Base-by-base conservation (phyloP, 1,140 invertebrate genomes). In the Littorina saxatilis region DNA sequence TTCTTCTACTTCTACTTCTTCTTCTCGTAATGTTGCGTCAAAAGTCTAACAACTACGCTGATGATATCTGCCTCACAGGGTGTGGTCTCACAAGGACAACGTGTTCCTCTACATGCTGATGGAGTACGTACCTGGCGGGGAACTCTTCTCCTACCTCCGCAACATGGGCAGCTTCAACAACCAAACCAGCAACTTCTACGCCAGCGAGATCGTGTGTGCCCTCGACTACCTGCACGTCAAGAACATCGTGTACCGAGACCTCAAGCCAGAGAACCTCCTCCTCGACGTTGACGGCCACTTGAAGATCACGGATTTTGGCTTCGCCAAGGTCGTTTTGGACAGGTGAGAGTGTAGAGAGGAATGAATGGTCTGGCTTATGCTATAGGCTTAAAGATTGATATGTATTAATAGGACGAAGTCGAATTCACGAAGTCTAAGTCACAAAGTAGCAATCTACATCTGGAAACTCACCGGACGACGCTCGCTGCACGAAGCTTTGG, bases 251-350 rank as follows among this genome's bases (percentile, higher is more conserved):
- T 92, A 92, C 86, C 88, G 94, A 84, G 94, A 95, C 88, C 91
- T 96, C 66, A 98, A 98, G 92, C 97, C 97, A 3, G 98, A 99
- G 91, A 99, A 99, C 92, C 93, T 99, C 29, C 93, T 99, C 0
- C 93, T 99, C 32, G 98, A 98, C 88, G 94, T 94, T 85, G 96
- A 98, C 86, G 98, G 98, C 0, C 98, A 99, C 92, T 93, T 99
- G 81, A 99, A 99, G 92, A 97, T 99, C 78, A 99, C 98, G 20
- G 98, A 99, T 92, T 99, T 99, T 92, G 98, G 98, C 50, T 99
- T 99, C 92, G 97, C 98, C 11, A 99, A 99, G 93, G 96, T 97
- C 88, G 92, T 99, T 29, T 95, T 95, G 11, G 97, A 99, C 92
- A 95, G 94, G 94, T 94, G 89, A 83, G 88, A 80, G n/a, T n/a